Base-by-base conservation (phyloP, 2,888 invertebrate genomes). In the Cephus sareptanus region DNA sequence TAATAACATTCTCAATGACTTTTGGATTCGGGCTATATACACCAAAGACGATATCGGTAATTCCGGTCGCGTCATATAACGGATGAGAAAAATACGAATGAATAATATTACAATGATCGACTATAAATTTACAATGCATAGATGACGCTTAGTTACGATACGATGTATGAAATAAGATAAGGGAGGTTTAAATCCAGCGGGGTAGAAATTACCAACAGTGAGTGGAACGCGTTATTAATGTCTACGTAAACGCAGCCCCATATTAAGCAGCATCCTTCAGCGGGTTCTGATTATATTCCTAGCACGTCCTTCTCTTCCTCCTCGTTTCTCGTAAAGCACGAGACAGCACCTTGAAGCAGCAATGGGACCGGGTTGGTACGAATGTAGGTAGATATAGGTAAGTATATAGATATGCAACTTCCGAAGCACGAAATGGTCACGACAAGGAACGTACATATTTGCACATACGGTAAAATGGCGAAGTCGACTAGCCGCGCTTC, bases 181-280 rank as follows among this genome's bases (percentile, higher is more conserved):
- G 31, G 11, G 15, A 40, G 76, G 12, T 77, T 68, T 73, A 71
- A 71, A 37, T 13, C 15, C 23, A 71, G 33, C 4, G 37, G 12
- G 9, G 40, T 80, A 80, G 78, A 81, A 79, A 79, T 73, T 56
- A 56, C 56, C 23, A 56, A 56, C 33, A 23, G 34, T 30, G 69
- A 31, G n/a, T 23, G 79, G 73, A 82, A 76, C 33, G 31, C 15
- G 30, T 83, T 81, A 80, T 83, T 83, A 86, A 84, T 80, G 81
- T 80, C 75, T 78, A 78, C 76, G 80, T 76, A 81, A 84, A 83
- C 81, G 83, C 79, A 76, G 78, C 77, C 78, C 81, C 75, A 79
- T 83, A 85, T 86, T 82, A 82, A 85, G 82, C 30, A 33, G 71
- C 71, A 71, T 71, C 30, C 71, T 71, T 71, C 23, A 31, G 56